Base-by-base conservation (phyloP, 2,797 vertebrate genomes). In the Premnoplex brunnescens region DNA sequence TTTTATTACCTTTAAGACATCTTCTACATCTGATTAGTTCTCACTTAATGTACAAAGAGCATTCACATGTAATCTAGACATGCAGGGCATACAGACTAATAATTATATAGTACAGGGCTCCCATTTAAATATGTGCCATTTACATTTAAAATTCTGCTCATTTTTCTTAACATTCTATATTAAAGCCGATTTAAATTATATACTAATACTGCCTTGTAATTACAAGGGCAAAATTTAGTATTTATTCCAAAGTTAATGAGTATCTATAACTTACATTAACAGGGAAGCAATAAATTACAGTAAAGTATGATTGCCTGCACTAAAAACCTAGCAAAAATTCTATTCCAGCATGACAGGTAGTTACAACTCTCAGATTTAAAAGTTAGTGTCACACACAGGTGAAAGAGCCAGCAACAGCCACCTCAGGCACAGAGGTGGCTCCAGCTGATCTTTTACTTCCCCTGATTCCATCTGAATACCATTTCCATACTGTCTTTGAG, bases 141-240 rank as follows among this genome's bases (percentile, higher is more conserved):
- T 86, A 58, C 56, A 81, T 88, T 90, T 82, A 32, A 79, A 94
- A 91, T 60, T 56, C 79, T 67, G 44, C 20, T 93, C n/a, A 55
- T 91, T 91, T 91, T 86, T 72, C 81, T 56, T 73, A 85, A 56
- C 37, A 58, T 85, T 82, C 59, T 59, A 12, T 59, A 86, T 90
- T 90, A 91, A 95, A 96, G n/a, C 55, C 88, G 80, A 92, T 93
- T 92, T 84, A 91, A 94, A 94, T 89, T 85, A 86, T 69, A 91
- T 71, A 82, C 76, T 78, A 84, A 90, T 55, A 69, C 66, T 43
- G 32, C 63, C 88, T 81, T 76, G 66, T 63, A 96, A 89, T 46
- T 95, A 24, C 78, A 74, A 67, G 55, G 88, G 52, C 49, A 91
- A 83, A 69, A 86, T 76, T 75, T 15, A 68, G 60, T 91, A 88